Base-by-base conservation (phyloP, 1,140 invertebrate species). In the Varroa destructor region DNA sequence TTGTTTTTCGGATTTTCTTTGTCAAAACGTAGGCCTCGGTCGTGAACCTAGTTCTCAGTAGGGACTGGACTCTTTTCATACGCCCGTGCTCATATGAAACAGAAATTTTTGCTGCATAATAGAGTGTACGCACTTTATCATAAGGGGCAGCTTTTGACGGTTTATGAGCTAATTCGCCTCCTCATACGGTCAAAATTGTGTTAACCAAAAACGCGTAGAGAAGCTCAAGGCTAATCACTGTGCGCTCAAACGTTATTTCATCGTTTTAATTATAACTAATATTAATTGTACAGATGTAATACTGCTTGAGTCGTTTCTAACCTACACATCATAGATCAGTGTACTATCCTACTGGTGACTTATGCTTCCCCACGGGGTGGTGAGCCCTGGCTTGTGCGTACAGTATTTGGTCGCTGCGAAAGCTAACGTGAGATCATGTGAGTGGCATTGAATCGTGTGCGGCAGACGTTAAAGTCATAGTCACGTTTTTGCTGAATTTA, bases 311-410 rank as follows among this genome's bases (percentile, higher is more conserved):
- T 25, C 46, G 8, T 58, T 58, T 12, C 12, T 67, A 43, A 37
- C 4, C 46, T 40, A 14, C 37, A 3, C 36, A 14, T 67, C 61
- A 12, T 46, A 83, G 83, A 84, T 75, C 75, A 79, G 57, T 83
- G 79, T 74, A 82, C 81, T 25, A 78, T 81, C 1, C 75, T 84
- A n/a, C 83, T 84, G 83, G 81, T 82, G 36, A 79, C 79, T 8
- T 84, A 83, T 77, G 78, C 78, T 0, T 79, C 81, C 36, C 77
- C 56, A 14, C 72, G 76, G 5, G 73, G 74, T 37, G 76, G 76
- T 43, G 79, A 81, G 73, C 75, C 75, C 0, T 74, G 78, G 8
- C 72, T 83, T 8, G 12, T 83, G 82, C 77, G 79, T 82, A n/a
- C 73, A 76, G 36, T 55, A 77, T 6, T 75, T 84, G 55, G 71